These are phyloP conservation scores for Embiotoca jacksoni DNA, from an alignment of 2,113 vertebrate species.

Conservation along the genomic window DNA sequence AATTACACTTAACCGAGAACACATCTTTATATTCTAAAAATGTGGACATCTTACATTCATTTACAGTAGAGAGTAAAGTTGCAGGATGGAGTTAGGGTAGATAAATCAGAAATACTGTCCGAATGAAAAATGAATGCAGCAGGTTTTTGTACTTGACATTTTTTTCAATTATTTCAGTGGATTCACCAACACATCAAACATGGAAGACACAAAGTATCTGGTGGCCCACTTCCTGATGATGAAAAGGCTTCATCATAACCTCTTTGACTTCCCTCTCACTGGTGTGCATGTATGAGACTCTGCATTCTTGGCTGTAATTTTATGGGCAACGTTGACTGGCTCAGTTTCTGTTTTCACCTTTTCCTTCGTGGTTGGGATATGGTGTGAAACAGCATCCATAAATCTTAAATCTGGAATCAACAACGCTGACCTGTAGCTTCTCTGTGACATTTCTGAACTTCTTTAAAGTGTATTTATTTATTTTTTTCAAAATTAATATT, in stretches of 20 bases:
- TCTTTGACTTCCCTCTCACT: slow-evolving; percentile 13
- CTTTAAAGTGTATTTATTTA: too few relatives aligned
- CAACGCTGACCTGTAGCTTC: too few relatives aligned
- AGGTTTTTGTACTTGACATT: background rate
- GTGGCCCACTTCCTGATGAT: slow-evolving; percentile 24
- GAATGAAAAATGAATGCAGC: background rate
- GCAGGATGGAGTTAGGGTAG: too few relatives aligned
- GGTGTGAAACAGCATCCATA: too few relatives aligned
- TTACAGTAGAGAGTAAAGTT: background rate
- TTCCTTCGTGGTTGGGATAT: background rate
- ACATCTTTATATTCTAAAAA: background rate
- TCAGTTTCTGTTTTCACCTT: slow-evolving; percentile 1
- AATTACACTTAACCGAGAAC: too few relatives aligned
- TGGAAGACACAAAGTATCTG: slow-evolving; percentile 8
- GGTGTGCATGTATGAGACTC: background rate
- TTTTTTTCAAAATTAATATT: too few relatives aligned
- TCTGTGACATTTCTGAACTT: too few relatives aligned
- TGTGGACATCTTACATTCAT: background rate
- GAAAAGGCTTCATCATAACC: slow-evolving; percentile 21
- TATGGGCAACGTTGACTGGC: background rate
- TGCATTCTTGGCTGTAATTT: background rate
- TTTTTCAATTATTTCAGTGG: background rate
- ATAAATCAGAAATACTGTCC: too few relatives aligned
- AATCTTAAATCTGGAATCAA: too few relatives aligned
- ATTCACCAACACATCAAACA: slow-evolving; percentile 1